Evolutionary conservation across 2,797 vertebrate species (phyloP).

Genomic region (Brotula barbata): DNA sequence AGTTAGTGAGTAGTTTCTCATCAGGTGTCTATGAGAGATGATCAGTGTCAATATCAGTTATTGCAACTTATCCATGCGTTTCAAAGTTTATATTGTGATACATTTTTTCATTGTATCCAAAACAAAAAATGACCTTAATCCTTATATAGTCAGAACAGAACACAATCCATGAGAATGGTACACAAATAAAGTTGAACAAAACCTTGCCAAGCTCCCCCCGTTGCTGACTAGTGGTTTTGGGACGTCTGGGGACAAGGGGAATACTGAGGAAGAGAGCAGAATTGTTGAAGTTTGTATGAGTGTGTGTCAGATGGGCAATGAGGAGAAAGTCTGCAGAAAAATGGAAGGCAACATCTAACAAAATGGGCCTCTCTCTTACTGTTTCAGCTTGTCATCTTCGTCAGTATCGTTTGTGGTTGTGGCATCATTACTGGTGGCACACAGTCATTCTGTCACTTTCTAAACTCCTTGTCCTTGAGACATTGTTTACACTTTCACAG

Average conservation of each 20-base stretch:
- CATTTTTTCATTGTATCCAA: neutral
- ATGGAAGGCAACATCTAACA: neutral
- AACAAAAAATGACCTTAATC: too few species aligned
- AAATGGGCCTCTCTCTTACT: slow-evolving; percentile 51
- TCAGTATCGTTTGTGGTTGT: slow-evolving; percentile 14
- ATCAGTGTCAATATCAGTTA: slow-evolving; percentile 5
- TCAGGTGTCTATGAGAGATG: slow-evolving; percentile 49
- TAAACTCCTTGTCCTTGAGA: neutral
- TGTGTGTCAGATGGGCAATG: neutral
- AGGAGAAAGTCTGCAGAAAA: slow-evolving; percentile 9
- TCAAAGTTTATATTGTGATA: too few species aligned
- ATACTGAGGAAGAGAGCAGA: slow-evolving; percentile 60
- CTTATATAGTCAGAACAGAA: too few species aligned
- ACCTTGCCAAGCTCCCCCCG: slow-evolving; percentile 39
- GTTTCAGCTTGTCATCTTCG: slow-evolving; percentile 42
- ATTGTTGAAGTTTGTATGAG: neutral
- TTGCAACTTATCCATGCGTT: too few species aligned
- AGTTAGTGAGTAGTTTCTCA: slow-evolving; percentile 78
- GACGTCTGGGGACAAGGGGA: slow-evolving; percentile 66
- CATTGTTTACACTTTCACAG: too few species aligned
- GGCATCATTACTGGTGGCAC: slow-evolving; percentile 32
- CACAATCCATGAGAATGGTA: too few species aligned
- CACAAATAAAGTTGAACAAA: slow-evolving; percentile 7
- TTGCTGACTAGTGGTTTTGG: slow-evolving; percentile 55
- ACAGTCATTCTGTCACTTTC: slow-evolving; percentile 10